Percentiles rank a stretch among this genome's conserved stretches.
Evolutionary conservation across 2,888 invertebrate genomes (phyloP).

Genomic region (Eurois occulta): DNA sequence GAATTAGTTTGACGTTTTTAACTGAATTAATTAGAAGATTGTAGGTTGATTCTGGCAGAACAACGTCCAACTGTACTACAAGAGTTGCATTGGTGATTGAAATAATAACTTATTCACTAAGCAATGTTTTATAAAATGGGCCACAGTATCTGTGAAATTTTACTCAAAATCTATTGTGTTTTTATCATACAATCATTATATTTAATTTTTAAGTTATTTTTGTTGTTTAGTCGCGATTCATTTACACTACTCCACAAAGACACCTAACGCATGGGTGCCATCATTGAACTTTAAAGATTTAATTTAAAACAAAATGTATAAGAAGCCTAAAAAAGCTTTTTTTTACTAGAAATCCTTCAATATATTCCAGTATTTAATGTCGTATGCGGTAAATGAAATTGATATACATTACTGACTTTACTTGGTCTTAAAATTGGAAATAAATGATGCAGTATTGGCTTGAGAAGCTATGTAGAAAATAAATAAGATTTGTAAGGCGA

Average conservation of each 20-base stretch:
- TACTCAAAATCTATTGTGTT: background rate
- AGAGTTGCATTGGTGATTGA: background rate
- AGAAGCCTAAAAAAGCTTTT: no score
- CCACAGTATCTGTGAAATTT: background rate
- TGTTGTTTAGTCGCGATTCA: background rate
- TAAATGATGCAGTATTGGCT: no score
- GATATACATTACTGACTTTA: no score
- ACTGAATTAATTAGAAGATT: background rate
- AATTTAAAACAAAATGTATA: no score
- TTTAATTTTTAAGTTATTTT: background rate
- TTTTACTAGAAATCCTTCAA: no score
- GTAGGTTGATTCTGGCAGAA: background rate
- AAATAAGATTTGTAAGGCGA: no score
- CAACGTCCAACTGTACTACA: background rate
- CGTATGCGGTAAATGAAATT: no score
- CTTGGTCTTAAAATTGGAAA: no score
- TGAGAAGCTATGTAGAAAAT: no score
- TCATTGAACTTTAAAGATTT: background rate
- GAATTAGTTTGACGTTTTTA: background rate
- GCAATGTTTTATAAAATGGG: background rate
- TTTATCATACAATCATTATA: background rate
- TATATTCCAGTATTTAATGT: no score
- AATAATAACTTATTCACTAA: background rate
- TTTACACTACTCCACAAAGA: background rate
- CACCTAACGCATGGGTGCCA: background rate